A percentile compares a stretch with the other conserved stretches of the same genome.
Evolutionary conservation across 2,888 invertebrate genomes (phyloP).

Genomic region (Eristalinus sepulchralis): DNA sequence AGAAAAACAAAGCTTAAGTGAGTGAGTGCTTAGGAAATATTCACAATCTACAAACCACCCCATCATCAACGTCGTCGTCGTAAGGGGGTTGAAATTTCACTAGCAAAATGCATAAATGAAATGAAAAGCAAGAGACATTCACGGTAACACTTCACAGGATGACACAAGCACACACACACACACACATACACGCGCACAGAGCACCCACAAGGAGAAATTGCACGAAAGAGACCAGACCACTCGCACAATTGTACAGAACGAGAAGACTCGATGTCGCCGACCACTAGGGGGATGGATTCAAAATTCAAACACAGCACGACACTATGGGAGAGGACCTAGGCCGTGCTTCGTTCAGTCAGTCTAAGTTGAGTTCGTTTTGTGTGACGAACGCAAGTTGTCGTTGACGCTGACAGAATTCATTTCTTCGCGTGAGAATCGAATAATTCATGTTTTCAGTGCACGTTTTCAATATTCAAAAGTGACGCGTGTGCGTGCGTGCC

Average conservation of each 20-base stretch:
- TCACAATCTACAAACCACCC: not conserved
- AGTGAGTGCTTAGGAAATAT: not conserved
- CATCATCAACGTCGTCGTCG: not conserved
- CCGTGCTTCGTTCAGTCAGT: slow-evolving; percentile 40
- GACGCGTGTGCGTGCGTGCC: not conserved
- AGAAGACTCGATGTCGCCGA: slow-evolving; percentile 24
- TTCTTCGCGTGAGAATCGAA: not conserved
- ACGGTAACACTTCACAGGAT: slow-evolving; percentile 13
- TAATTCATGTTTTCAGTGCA: slow-evolving; percentile 5
- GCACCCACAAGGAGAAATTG: not conserved
- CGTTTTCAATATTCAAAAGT: not conserved
- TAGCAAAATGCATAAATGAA: not conserved
- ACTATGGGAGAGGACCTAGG: not conserved
- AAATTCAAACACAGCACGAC: not conserved
- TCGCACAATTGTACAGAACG: not conserved
- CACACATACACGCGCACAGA: not conserved
- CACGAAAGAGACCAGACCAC: not conserved
- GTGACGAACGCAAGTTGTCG: slow-evolving; percentile 49
- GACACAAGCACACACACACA: not conserved
- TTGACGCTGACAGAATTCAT: too few species aligned
- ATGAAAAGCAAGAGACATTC: not conserved
- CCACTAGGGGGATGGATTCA: not conserved
- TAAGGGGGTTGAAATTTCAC: slow-evolving; percentile 33
- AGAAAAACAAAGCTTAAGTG: not conserved
- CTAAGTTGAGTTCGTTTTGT: slow-evolving; percentile 63